Conservation (phyloP, 2,797 vertebrate genomes). For the Mustela erminea region DNA sequence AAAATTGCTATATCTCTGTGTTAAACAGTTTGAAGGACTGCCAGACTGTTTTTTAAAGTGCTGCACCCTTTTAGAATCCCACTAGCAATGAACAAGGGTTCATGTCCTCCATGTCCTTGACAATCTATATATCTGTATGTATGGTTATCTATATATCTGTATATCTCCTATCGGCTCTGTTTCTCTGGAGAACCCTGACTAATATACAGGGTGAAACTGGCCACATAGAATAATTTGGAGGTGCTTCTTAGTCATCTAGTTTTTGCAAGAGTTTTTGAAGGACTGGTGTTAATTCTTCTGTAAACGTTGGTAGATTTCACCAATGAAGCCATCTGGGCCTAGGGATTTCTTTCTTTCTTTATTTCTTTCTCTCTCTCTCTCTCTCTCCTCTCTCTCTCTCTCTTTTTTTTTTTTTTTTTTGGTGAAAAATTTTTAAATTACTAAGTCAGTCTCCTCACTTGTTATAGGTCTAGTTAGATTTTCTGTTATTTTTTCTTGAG, state of each 20-base stretch:
- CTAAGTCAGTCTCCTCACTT: not conserved
- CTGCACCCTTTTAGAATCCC: not conserved
- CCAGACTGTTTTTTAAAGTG: not conserved
- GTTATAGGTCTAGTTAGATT: not conserved
- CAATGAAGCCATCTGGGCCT: not conserved
- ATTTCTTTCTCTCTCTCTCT: too few relatives aligned
- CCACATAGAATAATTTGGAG: not conserved
- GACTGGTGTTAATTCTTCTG: not conserved
- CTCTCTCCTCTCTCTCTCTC: not conserved
- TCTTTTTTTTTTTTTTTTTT: not conserved
- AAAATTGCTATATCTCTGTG: not conserved
- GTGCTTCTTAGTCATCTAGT: not conserved
- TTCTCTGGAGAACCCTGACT: not conserved
- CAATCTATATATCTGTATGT: not conserved
- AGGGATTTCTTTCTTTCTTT: too few relatives aligned
- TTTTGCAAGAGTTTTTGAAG: not conserved
- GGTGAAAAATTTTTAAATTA: slow-evolving; percentile 33
- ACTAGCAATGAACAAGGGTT: not conserved
- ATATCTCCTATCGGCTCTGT: not conserved
- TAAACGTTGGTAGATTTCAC: not conserved
- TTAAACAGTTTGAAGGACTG: not conserved
- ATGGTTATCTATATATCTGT: not conserved
- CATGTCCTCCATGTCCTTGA: not conserved
- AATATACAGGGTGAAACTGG: not conserved
- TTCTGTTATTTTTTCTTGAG: slow-evolving; percentile 46